Evolutionary conservation across 1,140 invertebrate genomes (phyloP), one percentile per base, ranked within the genome.

Genomic region (Papilio dardanus): DNA sequence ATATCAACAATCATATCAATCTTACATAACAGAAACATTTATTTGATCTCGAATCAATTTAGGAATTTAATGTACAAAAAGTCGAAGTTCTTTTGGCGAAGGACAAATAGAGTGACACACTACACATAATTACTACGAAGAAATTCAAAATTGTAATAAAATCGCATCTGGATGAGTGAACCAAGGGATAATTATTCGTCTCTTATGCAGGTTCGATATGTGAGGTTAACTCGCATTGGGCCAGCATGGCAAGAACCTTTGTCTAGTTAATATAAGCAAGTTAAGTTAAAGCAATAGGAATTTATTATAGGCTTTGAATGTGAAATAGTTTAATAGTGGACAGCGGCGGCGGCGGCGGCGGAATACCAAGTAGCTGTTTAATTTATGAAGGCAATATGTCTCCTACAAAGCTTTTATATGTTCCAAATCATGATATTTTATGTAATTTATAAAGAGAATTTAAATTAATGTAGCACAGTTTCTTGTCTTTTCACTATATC

Each of bases 321-420:
- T 83, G 77, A 85, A 83, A 81, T 78, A 79, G 77, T 83, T 86
- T 82, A 86, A 86, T 85, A 86, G 84, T 83, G 80, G 77, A 77
- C 74, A 67, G 73, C 83, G 78, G 79, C 76, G 75, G 74, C 68
- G 71, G 73, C 83, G 78, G 79, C 76, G 75, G 74, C 68, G 71
- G 84, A 84, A 86, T 86, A 84, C 83, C 74, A 80, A 86, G 79
- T 81, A 80, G 79, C 74, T 67, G 71, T 2, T 62, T 14, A 62
- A 62, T 62, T 62, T 62, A 62, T 62, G 54, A 62, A 54, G 24
- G 54, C 24, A 62, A 62, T 62, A 62, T 62, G 54, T 62, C 54
- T 62, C 54, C 8, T 10, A 28, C 54, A 28, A 62, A 62, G 54
- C 54, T 30, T 62, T 62, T 62, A 24, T 62, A 30, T 24, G 21